Evolutionary conservation across 2,888 invertebrate species (phyloP).

Genomic region (Thumatha senex): DNA sequence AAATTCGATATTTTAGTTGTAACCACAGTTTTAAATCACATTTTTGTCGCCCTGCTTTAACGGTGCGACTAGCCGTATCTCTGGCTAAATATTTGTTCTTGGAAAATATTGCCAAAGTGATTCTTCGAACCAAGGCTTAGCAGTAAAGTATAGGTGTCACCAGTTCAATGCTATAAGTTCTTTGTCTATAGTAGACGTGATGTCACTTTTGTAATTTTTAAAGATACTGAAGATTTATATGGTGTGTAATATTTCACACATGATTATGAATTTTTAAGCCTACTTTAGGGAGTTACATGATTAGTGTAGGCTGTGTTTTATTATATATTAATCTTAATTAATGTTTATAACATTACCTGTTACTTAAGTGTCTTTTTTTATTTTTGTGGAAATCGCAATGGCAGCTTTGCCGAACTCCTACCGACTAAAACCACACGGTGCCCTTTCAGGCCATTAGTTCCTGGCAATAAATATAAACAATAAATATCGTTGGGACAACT

Average conservation of each 20-base stretch:
- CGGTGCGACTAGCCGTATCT: slow-evolving; percentile 24
- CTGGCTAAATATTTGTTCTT: slow-evolving; percentile 36
- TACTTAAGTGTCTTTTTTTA: too few relatives aligned
- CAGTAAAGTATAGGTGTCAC: too few relatives aligned
- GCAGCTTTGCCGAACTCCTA: too few relatives aligned
- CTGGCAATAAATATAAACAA: too few relatives aligned
- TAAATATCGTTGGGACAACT: too few relatives aligned
- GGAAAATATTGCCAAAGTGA: slow-evolving; percentile 27
- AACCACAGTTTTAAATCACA: slow-evolving; percentile 28
- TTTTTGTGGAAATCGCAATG: too few relatives aligned
- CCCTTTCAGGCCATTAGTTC: too few relatives aligned
- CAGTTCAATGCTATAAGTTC: slow-evolving; percentile 10
- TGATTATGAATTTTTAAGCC: not conserved
- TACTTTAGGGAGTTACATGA: too few relatives aligned
- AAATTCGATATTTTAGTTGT: slow-evolving; percentile 56
- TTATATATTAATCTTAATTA: too few relatives aligned
- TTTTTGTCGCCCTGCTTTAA: slow-evolving; percentile 35
- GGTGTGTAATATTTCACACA: slow-evolving; percentile 20
- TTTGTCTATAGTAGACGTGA: slow-evolving; percentile 7
- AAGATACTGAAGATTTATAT: slow-evolving; percentile 21
- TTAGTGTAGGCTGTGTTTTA: too few relatives aligned
- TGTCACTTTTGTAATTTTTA: slow-evolving; percentile 28
- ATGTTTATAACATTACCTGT: too few relatives aligned
- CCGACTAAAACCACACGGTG: too few relatives aligned
- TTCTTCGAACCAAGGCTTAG: slow-evolving; percentile 16